Percentiles rank a stretch among this genome's conserved stretches.
phyloP scores from a whole-genome alignment of 2,113 vertebrate species.

The Ceratotherium simum region DNA sequence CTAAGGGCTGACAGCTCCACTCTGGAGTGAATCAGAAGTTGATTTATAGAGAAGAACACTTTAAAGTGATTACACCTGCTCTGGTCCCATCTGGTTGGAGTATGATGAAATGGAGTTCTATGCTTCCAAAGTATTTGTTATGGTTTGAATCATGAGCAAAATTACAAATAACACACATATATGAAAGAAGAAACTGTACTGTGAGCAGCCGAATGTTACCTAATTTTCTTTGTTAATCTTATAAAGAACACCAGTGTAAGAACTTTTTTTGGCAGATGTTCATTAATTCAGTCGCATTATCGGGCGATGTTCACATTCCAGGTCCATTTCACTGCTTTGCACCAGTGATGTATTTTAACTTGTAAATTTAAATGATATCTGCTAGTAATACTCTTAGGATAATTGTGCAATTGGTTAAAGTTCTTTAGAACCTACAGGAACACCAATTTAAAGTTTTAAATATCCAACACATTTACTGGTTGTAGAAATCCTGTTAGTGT shows the following conservation, averaged over 20 bases:
- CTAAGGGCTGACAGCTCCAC: conserved; percentile 43
- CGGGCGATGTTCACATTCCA: background rate
- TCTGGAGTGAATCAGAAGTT: conserved; percentile 59
- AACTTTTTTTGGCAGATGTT: background rate
- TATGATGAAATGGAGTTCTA: conserved; percentile 20
- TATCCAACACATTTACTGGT: background rate
- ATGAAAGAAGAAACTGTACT: conserved; percentile 20
- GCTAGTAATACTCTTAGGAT: background rate
- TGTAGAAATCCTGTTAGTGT: background rate
- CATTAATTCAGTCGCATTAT: background rate
- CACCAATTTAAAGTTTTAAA: conserved; percentile 16
- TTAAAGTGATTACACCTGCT: conserved; percentile 66
- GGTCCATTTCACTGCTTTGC: background rate
- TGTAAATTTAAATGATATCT: conserved; percentile 23
- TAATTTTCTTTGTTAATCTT: conserved; percentile 32
- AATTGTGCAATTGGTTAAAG: background rate
- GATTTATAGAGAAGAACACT: conserved; percentile 61
- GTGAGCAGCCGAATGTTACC: background rate
- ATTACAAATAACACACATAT: background rate
- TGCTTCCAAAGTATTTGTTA: conserved; percentile 56
- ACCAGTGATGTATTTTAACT: background rate
- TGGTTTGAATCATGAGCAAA: conserved; percentile 41
- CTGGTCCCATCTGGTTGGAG: conserved; percentile 7
- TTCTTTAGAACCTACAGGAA: conserved; percentile 9
- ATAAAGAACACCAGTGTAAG: background rate